Percentiles rank a stretch among this genome's conserved stretches.
phyloP scores from a whole-genome alignment of 30 jellyfish, hydroid and myxozoan species.

The Hydractinia echinata region DNA sequence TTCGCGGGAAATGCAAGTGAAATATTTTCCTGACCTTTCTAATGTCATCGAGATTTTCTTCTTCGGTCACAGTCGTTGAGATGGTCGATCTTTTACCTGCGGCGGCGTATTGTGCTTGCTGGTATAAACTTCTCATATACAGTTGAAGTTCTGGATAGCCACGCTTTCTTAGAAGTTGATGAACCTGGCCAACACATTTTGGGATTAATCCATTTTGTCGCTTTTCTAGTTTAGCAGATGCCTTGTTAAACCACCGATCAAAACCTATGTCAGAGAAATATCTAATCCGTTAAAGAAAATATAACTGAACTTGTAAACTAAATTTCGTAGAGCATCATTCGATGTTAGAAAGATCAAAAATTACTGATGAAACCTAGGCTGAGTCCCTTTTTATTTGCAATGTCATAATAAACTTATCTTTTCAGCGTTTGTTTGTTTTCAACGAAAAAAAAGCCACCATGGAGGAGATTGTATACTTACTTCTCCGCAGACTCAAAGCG shows the following conservation, averaged over 20 bases:
- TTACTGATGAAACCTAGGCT: no score
- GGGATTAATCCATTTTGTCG: constrained; percentile 2
- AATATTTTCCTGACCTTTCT: background rate
- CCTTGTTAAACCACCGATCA: background rate
- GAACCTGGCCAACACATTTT: constrained; percentile 4
- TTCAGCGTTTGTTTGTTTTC: no score
- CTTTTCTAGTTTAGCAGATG: background rate
- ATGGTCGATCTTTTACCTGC: background rate
- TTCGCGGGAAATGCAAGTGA: no score
- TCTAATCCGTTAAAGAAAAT: background rate
- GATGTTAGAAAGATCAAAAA: no score
- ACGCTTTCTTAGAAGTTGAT: background rate
- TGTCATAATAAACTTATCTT: no score
- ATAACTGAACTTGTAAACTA: no score
- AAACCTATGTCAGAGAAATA: background rate
- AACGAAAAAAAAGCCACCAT: no score
- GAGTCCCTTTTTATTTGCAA: no score
- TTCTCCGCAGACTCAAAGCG: background rate
- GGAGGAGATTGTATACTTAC: background rate
- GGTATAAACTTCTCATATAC: background rate
- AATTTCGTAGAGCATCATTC: no score
- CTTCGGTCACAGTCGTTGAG: constrained; percentile 6
- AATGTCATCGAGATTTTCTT: constrained; percentile 19
- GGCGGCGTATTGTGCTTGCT: constrained; percentile 4
- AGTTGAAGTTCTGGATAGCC: background rate